Conservation (phyloP, 2,888 invertebrate species). For the Zonitis immaculata region DNA sequence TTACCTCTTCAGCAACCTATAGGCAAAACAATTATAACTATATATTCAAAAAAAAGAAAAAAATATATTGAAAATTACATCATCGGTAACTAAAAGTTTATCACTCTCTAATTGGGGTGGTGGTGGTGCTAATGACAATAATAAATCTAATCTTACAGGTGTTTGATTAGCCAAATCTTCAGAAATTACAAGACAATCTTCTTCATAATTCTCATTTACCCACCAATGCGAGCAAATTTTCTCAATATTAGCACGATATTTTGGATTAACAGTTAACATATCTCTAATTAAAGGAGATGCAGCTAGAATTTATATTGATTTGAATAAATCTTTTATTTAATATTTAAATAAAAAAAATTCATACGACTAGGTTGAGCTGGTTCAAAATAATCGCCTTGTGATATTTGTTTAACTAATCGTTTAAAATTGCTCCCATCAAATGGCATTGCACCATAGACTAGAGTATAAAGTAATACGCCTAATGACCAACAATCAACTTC, state of each 20-base stretch:
- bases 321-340: too few species aligned
- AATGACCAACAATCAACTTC: constrained; percentile 95
- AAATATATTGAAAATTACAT: constrained; percentile 31
- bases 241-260: constrained; percentile 84
- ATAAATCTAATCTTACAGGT: constrained; percentile 80
- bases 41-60: not conserved
- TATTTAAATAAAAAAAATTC: constrained; percentile 45
- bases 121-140: constrained; percentile 80
- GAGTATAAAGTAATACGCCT: constrained; percentile 93
- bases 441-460: constrained; percentile 99
- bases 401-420: constrained; percentile 92
- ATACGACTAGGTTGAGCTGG: constrained; percentile 89
- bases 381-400: constrained; percentile 96
- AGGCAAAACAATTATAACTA: constrained; percentile 8
- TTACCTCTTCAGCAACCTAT: constrained; percentile 38
- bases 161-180: constrained; percentile 87
- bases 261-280: constrained; percentile 90
- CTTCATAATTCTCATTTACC: constrained; percentile 84
- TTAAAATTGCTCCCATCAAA: constrained; percentile 99
- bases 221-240: constrained; percentile 96
- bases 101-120: constrained; percentile 68
- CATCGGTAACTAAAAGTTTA: constrained; percentile 65
- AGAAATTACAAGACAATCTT: constrained; percentile 78
- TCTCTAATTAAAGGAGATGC: constrained; percentile 92
- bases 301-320: constrained; percentile 54